Conservation (phyloP, 1,140 invertebrate species). For the Penaeus japonicus region DNA sequence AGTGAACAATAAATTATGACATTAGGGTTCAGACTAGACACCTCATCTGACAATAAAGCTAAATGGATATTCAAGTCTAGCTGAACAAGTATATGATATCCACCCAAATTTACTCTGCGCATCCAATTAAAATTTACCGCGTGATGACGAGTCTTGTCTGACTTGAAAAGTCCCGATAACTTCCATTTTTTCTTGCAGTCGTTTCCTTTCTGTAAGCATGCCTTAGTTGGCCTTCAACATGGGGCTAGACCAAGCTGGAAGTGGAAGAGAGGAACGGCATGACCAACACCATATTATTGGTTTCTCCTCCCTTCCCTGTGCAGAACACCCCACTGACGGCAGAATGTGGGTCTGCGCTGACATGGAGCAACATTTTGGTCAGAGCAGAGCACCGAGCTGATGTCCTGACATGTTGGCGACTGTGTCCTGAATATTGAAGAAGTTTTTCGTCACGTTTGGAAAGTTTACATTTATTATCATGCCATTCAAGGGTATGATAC, state of each 20-base stretch:
- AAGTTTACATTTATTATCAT: too few relatives aligned
- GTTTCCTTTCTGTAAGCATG: conserved; percentile 64
- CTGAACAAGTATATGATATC: not conserved
- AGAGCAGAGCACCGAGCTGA: conserved; percentile 24
- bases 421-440: too few relatives aligned
- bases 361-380: conserved; percentile 38
- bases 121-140: too few relatives aligned
- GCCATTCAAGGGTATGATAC: too few relatives aligned
- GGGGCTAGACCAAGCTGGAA: conserved; percentile 87
- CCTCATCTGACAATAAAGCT: not conserved
- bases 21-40: not conserved
- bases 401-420: conserved; percentile 35
- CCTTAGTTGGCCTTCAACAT: conserved; percentile 93
- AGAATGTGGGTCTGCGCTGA: conserved; percentile 33
- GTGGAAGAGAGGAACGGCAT: conserved; percentile 91
- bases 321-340: conserved; percentile 46
- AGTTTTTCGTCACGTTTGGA: too few relatives aligned
- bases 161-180: not conserved
- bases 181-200: not conserved
- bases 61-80: not conserved
- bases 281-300: conserved; percentile 66
- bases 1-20: too few relatives aligned
- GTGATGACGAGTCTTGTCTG: too few relatives aligned
- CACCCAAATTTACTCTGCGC: too few relatives aligned
- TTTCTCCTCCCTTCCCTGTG: conserved; percentile 17